Percentiles rank a stretch among this genome's conserved stretches.
Evolutionary conservation across 2,113 vertebrate genomes (phyloP).

Genomic region (Psephotus haematonotus): DNA sequence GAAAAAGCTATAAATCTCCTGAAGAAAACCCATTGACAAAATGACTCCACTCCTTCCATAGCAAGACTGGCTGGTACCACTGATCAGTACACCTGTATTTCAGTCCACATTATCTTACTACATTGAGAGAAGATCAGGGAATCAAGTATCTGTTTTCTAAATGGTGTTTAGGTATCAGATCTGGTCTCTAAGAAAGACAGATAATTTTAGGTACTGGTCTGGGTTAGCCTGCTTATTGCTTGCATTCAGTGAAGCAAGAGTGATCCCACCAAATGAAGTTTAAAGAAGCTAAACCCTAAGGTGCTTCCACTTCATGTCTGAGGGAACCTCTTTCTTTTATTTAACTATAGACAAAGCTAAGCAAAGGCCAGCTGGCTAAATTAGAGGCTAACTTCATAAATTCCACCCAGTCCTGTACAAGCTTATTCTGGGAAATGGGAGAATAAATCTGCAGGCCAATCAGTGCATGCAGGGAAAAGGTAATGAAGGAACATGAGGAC

Average conservation of each 20-base stretch:
- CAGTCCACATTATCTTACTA: not conserved
- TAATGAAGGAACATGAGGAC: not conserved
- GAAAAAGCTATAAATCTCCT: not conserved
- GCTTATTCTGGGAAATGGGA: not conserved
- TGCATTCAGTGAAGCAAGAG: slow-evolving; percentile 11
- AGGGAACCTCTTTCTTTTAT: not conserved
- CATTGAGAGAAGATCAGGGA: not conserved
- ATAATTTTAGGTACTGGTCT: not conserved
- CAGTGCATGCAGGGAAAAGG: not conserved
- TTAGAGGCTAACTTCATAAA: not conserved
- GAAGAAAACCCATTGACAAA: not conserved
- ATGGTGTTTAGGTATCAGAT: not conserved
- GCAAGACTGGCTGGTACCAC: not conserved
- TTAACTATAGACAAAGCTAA: not conserved
- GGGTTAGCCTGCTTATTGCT: not conserved
- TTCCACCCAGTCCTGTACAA: not conserved
- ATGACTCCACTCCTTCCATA: not conserved
- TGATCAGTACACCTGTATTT: not conserved
- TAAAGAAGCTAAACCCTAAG: not conserved
- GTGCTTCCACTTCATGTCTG: not conserved
- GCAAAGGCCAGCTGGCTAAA: not conserved
- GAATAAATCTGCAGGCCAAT: not conserved
- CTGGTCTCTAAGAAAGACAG: not conserved
- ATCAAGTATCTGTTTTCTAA: not conserved
- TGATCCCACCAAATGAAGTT: slow-evolving; percentile 49